phyloP scores from a whole-genome alignment of 1,140 invertebrate genomes.

The Kradibia gibbosae region DNA sequence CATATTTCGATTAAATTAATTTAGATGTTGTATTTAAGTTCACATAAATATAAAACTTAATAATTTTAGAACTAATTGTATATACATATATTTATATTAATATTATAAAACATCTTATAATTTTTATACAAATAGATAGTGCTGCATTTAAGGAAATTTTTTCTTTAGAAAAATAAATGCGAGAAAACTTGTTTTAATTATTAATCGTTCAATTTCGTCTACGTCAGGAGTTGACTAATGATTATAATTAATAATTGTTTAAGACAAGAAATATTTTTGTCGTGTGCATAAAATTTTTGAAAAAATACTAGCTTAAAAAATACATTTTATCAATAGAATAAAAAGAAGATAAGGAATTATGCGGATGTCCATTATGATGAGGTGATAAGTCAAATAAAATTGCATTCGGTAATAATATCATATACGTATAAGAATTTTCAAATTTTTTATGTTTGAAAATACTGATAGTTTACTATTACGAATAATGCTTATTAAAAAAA shows the following conservation, averaged over 20 bases:
- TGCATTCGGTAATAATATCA: too few relatives aligned
- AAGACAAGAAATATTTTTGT: not conserved
- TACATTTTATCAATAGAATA: constrained; percentile 16
- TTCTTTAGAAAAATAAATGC: too few relatives aligned
- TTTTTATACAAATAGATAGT: too few relatives aligned
- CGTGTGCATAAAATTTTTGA: not conserved
- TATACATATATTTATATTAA: too few relatives aligned
- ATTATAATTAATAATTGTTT: not conserved
- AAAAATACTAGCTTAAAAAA: not conserved
- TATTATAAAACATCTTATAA: too few relatives aligned
- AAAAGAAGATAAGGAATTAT: constrained; percentile 10
- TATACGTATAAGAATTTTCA: not conserved
- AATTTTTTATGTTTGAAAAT: constrained; percentile 11
- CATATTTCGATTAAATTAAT: not conserved
- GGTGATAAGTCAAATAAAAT: constrained; percentile 26
- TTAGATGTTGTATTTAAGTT: too few relatives aligned
- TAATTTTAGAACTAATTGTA: too few relatives aligned
- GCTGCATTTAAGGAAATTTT: too few relatives aligned
- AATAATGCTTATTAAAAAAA: too few relatives aligned
- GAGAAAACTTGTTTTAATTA: not conserved
- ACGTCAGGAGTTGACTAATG: not conserved
- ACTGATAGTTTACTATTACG: too few relatives aligned
- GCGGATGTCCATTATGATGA: not conserved
- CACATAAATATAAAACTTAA: too few relatives aligned
- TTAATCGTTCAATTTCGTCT: not conserved